Conservation (phyloP, 2,113 vertebrate species). For the Spea multiplicata region DNA sequence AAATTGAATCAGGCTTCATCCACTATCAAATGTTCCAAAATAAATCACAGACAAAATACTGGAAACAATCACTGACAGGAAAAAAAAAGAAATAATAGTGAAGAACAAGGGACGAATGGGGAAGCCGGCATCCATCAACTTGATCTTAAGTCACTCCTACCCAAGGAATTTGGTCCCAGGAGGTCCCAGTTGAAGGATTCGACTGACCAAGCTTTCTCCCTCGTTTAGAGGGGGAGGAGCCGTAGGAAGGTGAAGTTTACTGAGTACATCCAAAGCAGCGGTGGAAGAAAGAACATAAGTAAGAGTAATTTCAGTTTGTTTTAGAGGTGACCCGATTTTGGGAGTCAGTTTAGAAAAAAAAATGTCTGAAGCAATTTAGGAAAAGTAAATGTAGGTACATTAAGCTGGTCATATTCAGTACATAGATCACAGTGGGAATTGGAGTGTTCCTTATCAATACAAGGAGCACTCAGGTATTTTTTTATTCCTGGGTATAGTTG, state of each 20-base stretch:
- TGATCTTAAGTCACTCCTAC: slow-evolving; percentile 93
- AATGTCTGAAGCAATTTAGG: not conserved
- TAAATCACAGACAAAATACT: slow-evolving; percentile 71
- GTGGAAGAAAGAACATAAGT: slow-evolving; percentile 88
- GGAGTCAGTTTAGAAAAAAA: slow-evolving; percentile 43
- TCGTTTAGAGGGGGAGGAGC: slow-evolving; percentile 99
- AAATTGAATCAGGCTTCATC: slow-evolving; percentile 56
- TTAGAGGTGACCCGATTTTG: slow-evolving; percentile 55
- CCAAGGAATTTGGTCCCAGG: slow-evolving; percentile 99
- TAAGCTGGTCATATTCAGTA: not conserved
- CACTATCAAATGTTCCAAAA: slow-evolving; percentile 66
- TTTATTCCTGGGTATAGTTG: not conserved
- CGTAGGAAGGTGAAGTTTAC: slow-evolving; percentile 98
- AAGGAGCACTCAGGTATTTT: too few species aligned
- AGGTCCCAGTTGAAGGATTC: slow-evolving; percentile 99
- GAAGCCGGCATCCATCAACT: slow-evolving; percentile 87
- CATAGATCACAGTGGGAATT: not conserved
- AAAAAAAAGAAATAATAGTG: slow-evolving; percentile 69
- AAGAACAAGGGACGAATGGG: slow-evolving; percentile 71
- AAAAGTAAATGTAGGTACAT: not conserved
- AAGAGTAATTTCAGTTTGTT: slow-evolving; percentile 56
- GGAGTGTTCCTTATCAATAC: not conserved
- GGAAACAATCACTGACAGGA: slow-evolving; percentile 71
- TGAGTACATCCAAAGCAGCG: slow-evolving; percentile 94
- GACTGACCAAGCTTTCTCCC: slow-evolving; percentile 99